Percentiles rank a stretch among this genome's conserved stretches.
Conservation (phyloP, 2,888 invertebrate genomes). For the Clepsis dumicolana region DNA sequence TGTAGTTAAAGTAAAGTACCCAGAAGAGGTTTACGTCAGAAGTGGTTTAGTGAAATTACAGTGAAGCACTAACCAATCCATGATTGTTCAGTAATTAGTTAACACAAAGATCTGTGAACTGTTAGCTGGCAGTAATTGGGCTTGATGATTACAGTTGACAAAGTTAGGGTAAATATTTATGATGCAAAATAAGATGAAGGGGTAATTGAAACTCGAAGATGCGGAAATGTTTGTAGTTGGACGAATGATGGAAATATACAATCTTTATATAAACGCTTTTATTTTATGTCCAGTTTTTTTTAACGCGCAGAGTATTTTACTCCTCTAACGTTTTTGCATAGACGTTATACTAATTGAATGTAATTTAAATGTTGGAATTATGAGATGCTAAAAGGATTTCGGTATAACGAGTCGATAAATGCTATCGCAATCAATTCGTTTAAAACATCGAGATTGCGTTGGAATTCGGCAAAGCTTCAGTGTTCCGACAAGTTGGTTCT, state of each 20-base stretch:
- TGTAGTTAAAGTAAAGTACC: no score
- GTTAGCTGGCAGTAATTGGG: slow-evolving; percentile 6
- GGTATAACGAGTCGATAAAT: slow-evolving; percentile 22
- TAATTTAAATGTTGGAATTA: slow-evolving; percentile 14
- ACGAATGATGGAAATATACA: no score
- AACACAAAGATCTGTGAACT: slow-evolving; percentile 1
- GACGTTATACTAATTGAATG: slow-evolving; percentile 12
- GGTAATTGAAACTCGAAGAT: not conserved
- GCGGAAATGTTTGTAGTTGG: not conserved
- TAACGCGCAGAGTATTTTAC: not conserved
- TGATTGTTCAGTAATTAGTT: slow-evolving; percentile 2
- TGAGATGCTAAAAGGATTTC: slow-evolving; percentile 32
- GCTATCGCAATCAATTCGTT: not conserved
- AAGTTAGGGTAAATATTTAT: slow-evolving; percentile 20
- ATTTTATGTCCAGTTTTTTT: slow-evolving; percentile 1
- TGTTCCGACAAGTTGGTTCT: not conserved
- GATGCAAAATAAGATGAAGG: not conserved
- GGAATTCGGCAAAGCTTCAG: slow-evolving; percentile 6
- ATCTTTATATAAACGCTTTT: no score
- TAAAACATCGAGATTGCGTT: slow-evolving; percentile 4
- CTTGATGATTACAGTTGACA: not conserved
- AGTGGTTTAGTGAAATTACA: not conserved
- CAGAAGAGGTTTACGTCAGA: no score
- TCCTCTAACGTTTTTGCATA: slow-evolving; percentile 7
- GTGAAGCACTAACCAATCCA: not conserved